Evolutionary conservation across 1,140 invertebrate genomes (phyloP), one percentile per base, ranked within the genome.

Genomic region (Aphelenchoides avenae): DNA sequence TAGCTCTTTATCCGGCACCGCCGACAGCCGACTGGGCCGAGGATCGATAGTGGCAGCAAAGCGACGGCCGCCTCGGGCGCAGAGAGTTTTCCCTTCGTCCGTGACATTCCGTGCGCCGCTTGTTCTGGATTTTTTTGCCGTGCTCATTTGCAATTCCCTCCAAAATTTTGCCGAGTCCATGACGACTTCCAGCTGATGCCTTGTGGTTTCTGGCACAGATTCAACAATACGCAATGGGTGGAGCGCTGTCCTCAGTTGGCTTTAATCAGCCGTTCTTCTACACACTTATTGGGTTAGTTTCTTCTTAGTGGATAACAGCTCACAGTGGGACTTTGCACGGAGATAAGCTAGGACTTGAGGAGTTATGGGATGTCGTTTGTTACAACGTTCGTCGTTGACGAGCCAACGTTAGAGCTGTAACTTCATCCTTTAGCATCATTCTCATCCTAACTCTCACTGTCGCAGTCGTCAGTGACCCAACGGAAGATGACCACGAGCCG

Each of bases 251-350:
- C 22, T 36, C 43, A 5, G 20, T 64, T 11, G 62, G 62, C 4
- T 64, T 64, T 43, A 64, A 64, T 52, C 62, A 64, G 40, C 62
- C 62, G 13, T 64, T 64, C 33, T 64, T 64, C 40, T 70, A 69
- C n/a, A 64, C 62, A 3, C 27, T 64, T 47, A 71, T 64, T 43
- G 50, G 68, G 62, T 64, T 27, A 3, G 42, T 53, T 31, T 3
- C 26, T 33, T 24, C 13, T 44, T 50, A 4, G 40, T 3, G 30
- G 27, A 37, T 9, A 39, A 5, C 24, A 20, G 4, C 18, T 18
- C 1, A 47, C 9, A 34, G 9, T 3, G n/a, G 3, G 52, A 50
- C 15, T 15, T 47, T 18, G 4, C n/a, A 54, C 18, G 13, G 39
- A 5, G 39, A 49, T 49, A 36, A 1, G 1, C 39, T 6, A 36